phyloP scores from a whole-genome alignment of 2,113 vertebrate species.

The Sander lucioperca region DNA sequence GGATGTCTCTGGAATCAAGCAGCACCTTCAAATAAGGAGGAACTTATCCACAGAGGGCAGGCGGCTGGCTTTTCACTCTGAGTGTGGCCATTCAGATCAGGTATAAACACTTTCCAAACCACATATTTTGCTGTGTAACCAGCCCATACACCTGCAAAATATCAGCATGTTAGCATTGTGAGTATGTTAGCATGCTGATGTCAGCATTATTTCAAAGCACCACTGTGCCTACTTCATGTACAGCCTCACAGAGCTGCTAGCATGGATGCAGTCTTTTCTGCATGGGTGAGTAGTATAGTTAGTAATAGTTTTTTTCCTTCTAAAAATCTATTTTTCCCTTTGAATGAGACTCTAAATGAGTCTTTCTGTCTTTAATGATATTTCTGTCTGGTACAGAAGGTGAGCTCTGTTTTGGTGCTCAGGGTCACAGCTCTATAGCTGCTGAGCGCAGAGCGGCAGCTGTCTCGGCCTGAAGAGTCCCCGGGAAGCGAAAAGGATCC shows the following conservation, averaged over 20 bases:
- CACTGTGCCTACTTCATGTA: neutral
- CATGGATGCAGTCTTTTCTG: neutral
- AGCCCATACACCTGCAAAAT: neutral
- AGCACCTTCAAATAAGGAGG: neutral
- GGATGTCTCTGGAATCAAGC: neutral
- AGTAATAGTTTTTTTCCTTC: neutral
- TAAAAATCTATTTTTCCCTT: neutral
- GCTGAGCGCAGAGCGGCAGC: slow-evolving; percentile 38
- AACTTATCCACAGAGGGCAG: neutral
- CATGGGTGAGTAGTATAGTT: neutral
- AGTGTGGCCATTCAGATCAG: neutral
- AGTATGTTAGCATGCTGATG: neutral
- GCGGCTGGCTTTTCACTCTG: too few relatives aligned
- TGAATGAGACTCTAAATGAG: neutral
- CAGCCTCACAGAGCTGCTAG: neutral
- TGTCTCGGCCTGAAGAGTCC: slow-evolving; percentile 11
- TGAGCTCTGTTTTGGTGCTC: neutral
- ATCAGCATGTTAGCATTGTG: neutral
- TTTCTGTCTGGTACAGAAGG: neutral
- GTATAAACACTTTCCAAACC: neutral
- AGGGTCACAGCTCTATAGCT: slow-evolving; percentile 19
- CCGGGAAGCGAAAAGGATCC: slow-evolving; percentile 22
- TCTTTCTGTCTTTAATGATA: neutral
- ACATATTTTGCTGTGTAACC: neutral
- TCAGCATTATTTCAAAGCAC: neutral